Evolutionary conservation across 53 echinoderm and acorn worm species (phyloP), one percentile per base, ranked within the genome.

Genomic region (Holothuria leucospilota): DNA sequence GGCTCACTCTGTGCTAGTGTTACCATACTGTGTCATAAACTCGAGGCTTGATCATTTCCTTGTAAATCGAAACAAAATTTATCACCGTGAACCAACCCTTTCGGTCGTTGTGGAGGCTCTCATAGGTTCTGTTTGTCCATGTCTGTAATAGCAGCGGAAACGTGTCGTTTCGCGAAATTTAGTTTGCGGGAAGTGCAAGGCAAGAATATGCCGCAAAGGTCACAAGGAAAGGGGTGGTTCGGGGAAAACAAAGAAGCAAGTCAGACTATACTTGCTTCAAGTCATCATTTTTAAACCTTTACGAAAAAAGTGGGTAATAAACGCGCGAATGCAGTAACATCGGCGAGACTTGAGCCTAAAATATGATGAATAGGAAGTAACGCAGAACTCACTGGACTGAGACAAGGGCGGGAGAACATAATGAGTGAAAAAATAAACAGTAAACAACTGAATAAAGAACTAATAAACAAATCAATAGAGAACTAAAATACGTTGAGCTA

Each of bases 91-190:
- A 75, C 23, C 49, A 49, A 49, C 75, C 75, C 75, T 75, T 27
- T 75, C 75, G 51, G 75, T 75, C 75, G 75, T 75, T 75, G 49
- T 75, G 21, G 75, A 75, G 75, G 75, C 75, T 75, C 75, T 49
- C 23, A 10, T 24, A 75, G 53, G 75, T 75, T 75, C 24, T 75
- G 51, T 75, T 49, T 46, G 49, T 49, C 27, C 25, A 75, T 49
- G 75, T 42, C 75, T 75, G 23, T 25, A 52, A 49, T 27, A n/a
- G 51, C 52, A 38, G 51, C 49, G 41, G 75, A 75, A 75, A 27
- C 53, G 25, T 51, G 75, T 75, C 75, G 51, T 49, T 75, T 46
- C 52, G 15, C 56, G 56, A 56, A 56, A 56, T 56, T 56, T 56
- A 56, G 56, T 56, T 21, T 26, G 75, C 49, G 75, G 75, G 75